Evolutionary conservation across 2,113 vertebrate species (phyloP), one percentile per base, ranked within the genome.

Genomic region (Thunnus maccoyii): DNA sequence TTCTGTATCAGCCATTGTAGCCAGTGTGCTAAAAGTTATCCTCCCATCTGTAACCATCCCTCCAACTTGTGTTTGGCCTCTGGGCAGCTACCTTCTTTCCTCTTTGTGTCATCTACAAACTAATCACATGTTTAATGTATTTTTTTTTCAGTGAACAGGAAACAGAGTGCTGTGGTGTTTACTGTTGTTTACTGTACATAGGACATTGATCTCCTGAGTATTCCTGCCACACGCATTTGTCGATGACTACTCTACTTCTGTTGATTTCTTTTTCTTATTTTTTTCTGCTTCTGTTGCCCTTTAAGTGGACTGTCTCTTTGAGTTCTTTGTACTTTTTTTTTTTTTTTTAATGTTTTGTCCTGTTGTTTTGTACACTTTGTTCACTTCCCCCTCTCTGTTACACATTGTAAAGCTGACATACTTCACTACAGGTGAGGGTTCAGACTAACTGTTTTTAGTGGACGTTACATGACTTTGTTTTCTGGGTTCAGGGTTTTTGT

Each of bases 11-110:
- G 25, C 66, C 27, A n/a, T 46, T 57, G 41, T 63, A 36, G 30
- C 18, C 68, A 50, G 58, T 47, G 25, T 52, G 51, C 47, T 20
- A 15, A 36, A 22, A 1, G 3, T 66, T 4, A 2, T 64, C 67
- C 32, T 84, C 67, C 56, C 36, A 1, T 57, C 18, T 74, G 52
- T 14, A 60, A 71, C 66, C 64, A 52, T 67, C 50, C 60, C 50
- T 89, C 75, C 58, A 90, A 80, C 89, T 89, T 84, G 71, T 92
- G 82, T 89, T 91, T 70, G 76, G 72, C 80, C 80, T 87, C 84
- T 85, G 78, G 93, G 95, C 94, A 93, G 92, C 96, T 95, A 92
- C 95, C 96, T 94, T 92, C 96, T 94, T 85, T 89, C 87, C 66
- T 85, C 85, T 94, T 91, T 75, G 22, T 79, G 78, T 51, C 76